Evolutionary conservation across 2,888 invertebrate genomes (phyloP), one percentile per base, ranked within the genome.

Genomic region (Aphidoletes aphidimyza): DNA sequence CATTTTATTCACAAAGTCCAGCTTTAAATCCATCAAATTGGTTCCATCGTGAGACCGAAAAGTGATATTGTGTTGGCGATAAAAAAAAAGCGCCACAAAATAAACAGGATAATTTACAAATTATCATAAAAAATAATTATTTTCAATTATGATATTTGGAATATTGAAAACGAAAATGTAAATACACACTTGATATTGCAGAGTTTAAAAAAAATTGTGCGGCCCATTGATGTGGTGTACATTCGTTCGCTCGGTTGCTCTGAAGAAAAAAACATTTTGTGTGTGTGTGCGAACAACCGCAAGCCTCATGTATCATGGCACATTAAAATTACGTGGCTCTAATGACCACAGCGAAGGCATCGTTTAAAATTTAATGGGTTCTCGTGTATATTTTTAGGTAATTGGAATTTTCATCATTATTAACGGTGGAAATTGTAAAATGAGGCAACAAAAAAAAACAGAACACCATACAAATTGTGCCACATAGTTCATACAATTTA

Each of bases 301-400:
- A 69, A 69, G 34, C 69, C 14, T 14, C n/a, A n/a, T 2, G 69
- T 30, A 69, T 69, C 69, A 69, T 69, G n/a, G 3, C 69, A 30
- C 69, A 69, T 69, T 69, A 69, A 69, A 69, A 69, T 69, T 19
- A 69, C 69, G 69, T 69, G 6, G 69, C 69, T 69, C 34, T 69
- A 69, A 69, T 69, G 69, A 69, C 69, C 69, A 30, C 69, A 69
- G 34, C 3, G 34, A 69, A 69, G n/a, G 69, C 34, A 69, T 69
- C 69, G 69, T 69, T 69, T 69, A 69, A 69, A 69, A 69, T 69
- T 69, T 30, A 69, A 69, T 69, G 69, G 69, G 69, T 69, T 69
- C 30, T 69, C 34, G 69, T 69, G 34, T 69, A 69, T 69, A 69
- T 69, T 30, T 69, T 69, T 69, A 34, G 69, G 69, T 69, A 69